phyloP scores from a whole-genome alignment of 2,888 invertebrate genomes.

The Cynaeus angustus region DNA sequence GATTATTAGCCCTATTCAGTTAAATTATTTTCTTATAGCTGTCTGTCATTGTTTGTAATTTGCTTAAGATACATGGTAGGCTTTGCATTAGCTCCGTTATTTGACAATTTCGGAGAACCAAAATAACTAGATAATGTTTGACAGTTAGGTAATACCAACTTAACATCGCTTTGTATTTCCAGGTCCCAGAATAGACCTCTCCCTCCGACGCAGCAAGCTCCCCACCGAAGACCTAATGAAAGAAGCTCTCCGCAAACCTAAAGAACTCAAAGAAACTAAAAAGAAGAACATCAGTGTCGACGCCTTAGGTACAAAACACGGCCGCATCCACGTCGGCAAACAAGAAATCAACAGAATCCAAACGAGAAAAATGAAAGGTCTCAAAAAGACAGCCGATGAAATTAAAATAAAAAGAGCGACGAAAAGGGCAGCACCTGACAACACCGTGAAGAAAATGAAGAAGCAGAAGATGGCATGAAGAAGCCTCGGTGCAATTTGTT shows the following conservation, averaged over 20 bases:
- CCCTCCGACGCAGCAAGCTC: conserved; percentile 88
- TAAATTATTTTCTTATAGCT: no score
- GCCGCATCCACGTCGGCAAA: conserved; percentile 93
- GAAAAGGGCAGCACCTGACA: conserved; percentile 51
- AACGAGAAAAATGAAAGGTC: conserved; percentile 92
- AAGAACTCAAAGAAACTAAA: conserved; percentile 83
- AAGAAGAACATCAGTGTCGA: conserved; percentile 95
- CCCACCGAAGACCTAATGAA: conserved; percentile 93
- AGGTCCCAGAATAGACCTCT: conserved; percentile 93
- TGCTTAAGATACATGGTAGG: no score
- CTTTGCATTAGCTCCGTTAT: no score
- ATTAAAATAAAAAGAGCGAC: conserved; percentile 75
- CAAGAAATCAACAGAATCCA: conserved; percentile 91
- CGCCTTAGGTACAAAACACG: conserved; percentile 90
- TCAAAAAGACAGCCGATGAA: conserved; percentile 84
- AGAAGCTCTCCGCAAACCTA: conserved; percentile 86
- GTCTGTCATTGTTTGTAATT: no score
- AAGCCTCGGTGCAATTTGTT: conserved; percentile 10
- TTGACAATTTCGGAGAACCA: no score
- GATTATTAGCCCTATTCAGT: no score
- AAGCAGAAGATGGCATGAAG: conserved; percentile 29
- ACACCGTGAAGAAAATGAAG: conserved; percentile 41
- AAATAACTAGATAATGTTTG: no score
- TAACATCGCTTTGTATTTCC: background rate
- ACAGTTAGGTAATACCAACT: no score